Base-by-base conservation (phyloP, 2,888 invertebrate species). In the Notocelia uddmanniana region DNA sequence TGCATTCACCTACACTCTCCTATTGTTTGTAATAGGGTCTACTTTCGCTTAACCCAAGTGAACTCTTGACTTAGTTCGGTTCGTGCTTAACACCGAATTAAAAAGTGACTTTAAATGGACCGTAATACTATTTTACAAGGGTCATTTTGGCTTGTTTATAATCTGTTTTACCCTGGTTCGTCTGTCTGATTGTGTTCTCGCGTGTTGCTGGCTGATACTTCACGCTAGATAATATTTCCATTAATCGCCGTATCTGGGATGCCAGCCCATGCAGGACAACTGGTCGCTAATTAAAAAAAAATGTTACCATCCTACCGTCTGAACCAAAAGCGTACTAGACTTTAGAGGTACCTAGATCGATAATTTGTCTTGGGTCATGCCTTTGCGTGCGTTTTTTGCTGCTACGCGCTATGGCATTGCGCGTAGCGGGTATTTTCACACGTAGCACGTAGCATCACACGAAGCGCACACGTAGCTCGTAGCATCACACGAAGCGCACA, bases 211-310 rank as follows among this genome's bases (percentile, higher is more conserved):
- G 74, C 71, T 74, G 75, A 76, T 78, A 79, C 78, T 83, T 80
- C 79, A 83, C 82, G 81, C 78, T 77, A 83, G 84, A 84, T 83
- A 84, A 75, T 81, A 80, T 81, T 81, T 81, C 81, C 83, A 85
- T 83, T 81, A 84, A 85, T 85, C 78, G 82, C 79, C 76, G 73
- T 80, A 77, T 79, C 80, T 77, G 76, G 75, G 80, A 82, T 83
- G 84, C 80, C 85, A 80, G 79, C 75, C 68, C 62, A 45, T 3
- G 5, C 58, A 60, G 63, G 60, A 69, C 45, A 67, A 60, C 66
- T 48, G 71, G 59, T 21, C 41, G n/a, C 41, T 3, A 2, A 19
- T 45, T 34, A 15, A 19, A 59, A 21, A 37, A 13, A 19, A 8
- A 21, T 34, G 1, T 9, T n/a, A 18, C 26, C n/a, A n/a, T 8